phyloP scores from a whole-genome alignment of 2,113 vertebrate species.

The Sander lucioperca region DNA sequence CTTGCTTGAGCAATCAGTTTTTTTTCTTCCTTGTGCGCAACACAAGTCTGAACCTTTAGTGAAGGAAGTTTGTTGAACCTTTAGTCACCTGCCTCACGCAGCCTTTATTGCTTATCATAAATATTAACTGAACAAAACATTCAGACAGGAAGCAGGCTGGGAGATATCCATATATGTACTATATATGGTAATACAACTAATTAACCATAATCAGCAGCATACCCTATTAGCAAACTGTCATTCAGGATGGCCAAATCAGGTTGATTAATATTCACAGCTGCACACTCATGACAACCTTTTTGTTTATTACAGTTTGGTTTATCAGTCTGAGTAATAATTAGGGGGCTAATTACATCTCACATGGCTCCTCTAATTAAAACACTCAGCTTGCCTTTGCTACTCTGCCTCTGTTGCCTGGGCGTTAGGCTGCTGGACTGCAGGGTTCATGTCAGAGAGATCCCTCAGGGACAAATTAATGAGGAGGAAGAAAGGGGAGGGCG shows the following conservation, averaged over 20 bases:
- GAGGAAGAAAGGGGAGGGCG: constrained; percentile 51
- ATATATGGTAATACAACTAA: constrained; percentile 4
- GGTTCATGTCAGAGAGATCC: constrained; percentile 63
- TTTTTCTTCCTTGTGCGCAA: constrained; percentile 13
- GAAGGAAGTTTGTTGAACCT: constrained; percentile 42
- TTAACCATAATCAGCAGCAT: constrained; percentile 13
- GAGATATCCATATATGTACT: neutral
- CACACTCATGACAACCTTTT: constrained; percentile 37
- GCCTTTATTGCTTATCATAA: constrained; percentile 40
- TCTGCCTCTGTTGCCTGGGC: constrained; percentile 59
- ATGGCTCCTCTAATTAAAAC: constrained; percentile 73
- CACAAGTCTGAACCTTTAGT: constrained; percentile 24
- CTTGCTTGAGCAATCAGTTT: constrained; percentile 36
- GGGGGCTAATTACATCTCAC: constrained; percentile 66
- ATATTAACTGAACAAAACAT: constrained; percentile 27
- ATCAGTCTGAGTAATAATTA: constrained; percentile 54
- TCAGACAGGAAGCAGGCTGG: constrained; percentile 15
- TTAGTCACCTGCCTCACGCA: constrained; percentile 29
- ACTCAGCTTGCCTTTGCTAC: constrained; percentile 41
- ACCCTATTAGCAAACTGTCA: constrained; percentile 22
- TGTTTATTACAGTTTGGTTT: constrained; percentile 56
- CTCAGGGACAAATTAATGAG: constrained; percentile 72
- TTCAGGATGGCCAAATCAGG: constrained; percentile 18
- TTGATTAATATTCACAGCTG: constrained; percentile 57
- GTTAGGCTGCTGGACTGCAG: constrained; percentile 54